These are phyloP conservation scores for Chelidonichthys spinosus DNA, from an alignment of 2,797 vertebrate genomes.

Conservation along the genomic window DNA sequence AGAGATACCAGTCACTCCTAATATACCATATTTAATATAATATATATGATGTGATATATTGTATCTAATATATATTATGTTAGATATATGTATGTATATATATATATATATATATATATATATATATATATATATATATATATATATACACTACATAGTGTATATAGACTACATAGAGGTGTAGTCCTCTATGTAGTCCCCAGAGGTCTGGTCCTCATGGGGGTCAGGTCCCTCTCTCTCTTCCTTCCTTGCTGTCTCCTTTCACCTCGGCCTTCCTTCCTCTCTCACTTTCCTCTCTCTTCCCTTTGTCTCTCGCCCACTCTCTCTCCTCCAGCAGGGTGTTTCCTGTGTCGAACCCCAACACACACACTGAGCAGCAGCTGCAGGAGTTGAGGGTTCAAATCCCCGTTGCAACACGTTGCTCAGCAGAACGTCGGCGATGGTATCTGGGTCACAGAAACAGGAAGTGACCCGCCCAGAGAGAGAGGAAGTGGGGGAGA, in stretches of 20 bases:
- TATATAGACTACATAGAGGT: too few species aligned
- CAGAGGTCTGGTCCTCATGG: too few species aligned
- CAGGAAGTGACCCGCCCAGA: constrained; percentile 49
- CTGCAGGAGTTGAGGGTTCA: background rate
- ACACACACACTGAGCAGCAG: background rate
- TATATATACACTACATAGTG: too few species aligned
- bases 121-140: too few species aligned
- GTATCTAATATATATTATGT: too few species aligned
- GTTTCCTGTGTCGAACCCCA: constrained; percentile 25
- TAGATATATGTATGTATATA: too few species aligned
- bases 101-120: too few species aligned
- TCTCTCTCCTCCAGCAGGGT: constrained; percentile 19
- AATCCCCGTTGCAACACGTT: background rate
- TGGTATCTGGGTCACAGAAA: constrained; percentile 36
- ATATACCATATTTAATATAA: too few species aligned
- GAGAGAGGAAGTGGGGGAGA: constrained; percentile 58
- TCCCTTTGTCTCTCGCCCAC: constrained; percentile 25
- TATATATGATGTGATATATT: too few species aligned
- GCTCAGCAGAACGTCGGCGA: constrained; percentile 33
- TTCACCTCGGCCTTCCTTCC: constrained; percentile 72
- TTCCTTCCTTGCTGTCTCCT: constrained; percentile 68
- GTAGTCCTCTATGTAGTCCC: too few species aligned
- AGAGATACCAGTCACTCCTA: constrained; percentile 40
- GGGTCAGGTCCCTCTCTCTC: constrained; percentile 41
- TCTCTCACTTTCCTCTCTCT: constrained; percentile 24